Conservation (phyloP, 2,113 vertebrate species). For the Coracopsis vasa region DNA sequence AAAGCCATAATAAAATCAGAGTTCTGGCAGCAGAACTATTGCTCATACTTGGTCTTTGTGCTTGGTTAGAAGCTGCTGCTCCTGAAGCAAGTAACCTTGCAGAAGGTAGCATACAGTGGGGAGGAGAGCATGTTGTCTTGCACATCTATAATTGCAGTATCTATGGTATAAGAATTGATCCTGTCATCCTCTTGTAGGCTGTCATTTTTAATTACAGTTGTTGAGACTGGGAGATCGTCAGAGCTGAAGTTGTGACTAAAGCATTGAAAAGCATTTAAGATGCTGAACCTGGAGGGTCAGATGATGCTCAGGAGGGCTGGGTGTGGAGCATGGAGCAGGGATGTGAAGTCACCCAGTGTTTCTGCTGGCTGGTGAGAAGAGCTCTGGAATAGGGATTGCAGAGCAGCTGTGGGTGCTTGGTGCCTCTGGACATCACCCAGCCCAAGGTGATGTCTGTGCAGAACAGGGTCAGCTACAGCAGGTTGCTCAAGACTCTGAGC, state of each 20-base stretch:
- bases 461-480: not conserved
- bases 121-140: fast-evolving
- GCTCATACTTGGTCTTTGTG: not conserved
- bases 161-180: not conserved
- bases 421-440: not conserved
- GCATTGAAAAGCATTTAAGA: not conserved
- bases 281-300: not conserved
- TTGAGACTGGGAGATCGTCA: not conserved
- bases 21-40: not conserved
- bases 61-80: not conserved
- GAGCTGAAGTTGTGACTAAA: not conserved
- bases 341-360: not conserved
- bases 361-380: not conserved
- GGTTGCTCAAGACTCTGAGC: not conserved
- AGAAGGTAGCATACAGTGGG: not conserved
- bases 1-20: not conserved
- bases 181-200: not conserved
- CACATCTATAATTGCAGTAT: not conserved
- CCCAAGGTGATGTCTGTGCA: not conserved
- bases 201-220: not conserved
- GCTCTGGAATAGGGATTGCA: not conserved
- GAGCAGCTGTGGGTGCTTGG: fast-evolving
- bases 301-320: not conserved
- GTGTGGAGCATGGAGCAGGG: too few species aligned
- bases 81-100: not conserved